A percentile compares a stretch with the other conserved stretches of the same genome.
phyloP scores from a whole-genome alignment of 2,888 invertebrate genomes.

The Scaptomyza flava region DNA sequence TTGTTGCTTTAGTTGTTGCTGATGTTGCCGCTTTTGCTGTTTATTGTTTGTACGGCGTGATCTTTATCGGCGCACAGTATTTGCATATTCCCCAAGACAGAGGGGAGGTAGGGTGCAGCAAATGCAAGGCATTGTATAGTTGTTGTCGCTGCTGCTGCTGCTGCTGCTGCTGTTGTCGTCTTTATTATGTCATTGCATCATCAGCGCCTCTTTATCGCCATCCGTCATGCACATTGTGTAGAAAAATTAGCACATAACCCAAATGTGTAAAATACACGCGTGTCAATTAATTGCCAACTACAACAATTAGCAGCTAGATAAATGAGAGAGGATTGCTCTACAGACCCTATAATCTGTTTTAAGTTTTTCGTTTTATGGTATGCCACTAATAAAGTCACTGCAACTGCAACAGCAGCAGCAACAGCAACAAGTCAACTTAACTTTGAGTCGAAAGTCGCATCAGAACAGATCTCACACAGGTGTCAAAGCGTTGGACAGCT shows the following conservation, averaged over 20 bases:
- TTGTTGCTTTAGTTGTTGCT: constrained; percentile 40
- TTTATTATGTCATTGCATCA: constrained; percentile 80
- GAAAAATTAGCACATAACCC: constrained; percentile 77
- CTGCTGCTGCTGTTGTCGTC: constrained; percentile 59
- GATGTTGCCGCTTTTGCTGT: constrained; percentile 58
- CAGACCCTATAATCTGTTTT: constrained; percentile 15
- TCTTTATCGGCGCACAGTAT: constrained; percentile 72
- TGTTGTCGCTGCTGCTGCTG: constrained; percentile 47
- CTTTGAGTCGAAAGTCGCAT: constrained; percentile 38
- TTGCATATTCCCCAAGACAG: constrained; percentile 65
- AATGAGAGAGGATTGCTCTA: neutral
- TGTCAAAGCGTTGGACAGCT: constrained; percentile 71
- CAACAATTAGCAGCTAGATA: constrained; percentile 57
- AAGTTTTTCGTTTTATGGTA: constrained; percentile 4
- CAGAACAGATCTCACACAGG: constrained; percentile 69
- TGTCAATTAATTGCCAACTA: constrained; percentile 71
- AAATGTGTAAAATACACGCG: constrained; percentile 76
- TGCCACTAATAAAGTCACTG: constrained; percentile 46
- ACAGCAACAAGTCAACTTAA: constrained; percentile 20
- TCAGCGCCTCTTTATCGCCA: constrained; percentile 74
- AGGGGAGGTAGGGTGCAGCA: neutral
- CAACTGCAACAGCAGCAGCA: constrained; percentile 7
- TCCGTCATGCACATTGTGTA: constrained; percentile 79
- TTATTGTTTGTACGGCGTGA: constrained; percentile 70
- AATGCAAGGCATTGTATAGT: constrained; percentile 39